Conservation (phyloP, 2,113 vertebrate species). For the Phylloscopus whistleri region DNA sequence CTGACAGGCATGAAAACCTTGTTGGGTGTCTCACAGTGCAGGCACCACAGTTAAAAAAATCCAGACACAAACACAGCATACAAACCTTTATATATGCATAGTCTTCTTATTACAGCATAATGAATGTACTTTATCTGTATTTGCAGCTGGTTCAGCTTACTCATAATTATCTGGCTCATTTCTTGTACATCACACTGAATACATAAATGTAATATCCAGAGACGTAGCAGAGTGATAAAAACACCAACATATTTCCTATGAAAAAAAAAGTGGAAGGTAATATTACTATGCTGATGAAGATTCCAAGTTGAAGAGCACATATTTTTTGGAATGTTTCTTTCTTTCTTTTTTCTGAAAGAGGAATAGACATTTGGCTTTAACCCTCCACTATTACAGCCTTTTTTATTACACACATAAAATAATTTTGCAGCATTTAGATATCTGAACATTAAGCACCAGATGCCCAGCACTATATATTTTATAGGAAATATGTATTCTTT, state of each 20-base stretch:
- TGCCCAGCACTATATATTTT: not conserved
- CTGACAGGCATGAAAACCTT: not conserved
- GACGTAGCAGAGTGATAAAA: not conserved
- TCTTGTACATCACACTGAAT: not conserved
- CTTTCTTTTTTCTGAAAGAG: not conserved
- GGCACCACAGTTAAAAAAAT: not conserved
- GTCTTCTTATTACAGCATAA: not conserved
- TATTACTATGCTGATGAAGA: not conserved
- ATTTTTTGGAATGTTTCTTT: not conserved
- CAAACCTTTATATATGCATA: not conserved
- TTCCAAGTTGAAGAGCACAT: not conserved
- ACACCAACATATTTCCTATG: not conserved
- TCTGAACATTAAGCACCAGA: not conserved
- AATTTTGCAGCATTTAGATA: not conserved
- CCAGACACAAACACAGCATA: not conserved
- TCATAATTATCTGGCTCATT: slow-evolving; percentile 30
- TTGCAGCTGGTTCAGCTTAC: slow-evolving; percentile 43
- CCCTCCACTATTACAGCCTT: not conserved
- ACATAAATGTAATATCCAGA: not conserved
- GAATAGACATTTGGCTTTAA: not conserved
- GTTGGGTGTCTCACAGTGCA: not conserved
- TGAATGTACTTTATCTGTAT: slow-evolving; percentile 26
- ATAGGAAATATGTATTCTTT: not conserved
- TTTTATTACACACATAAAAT: not conserved
- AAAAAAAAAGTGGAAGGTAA: not conserved